phyloP scores from a whole-genome alignment of 1,140 invertebrate species.

The Aporrectodea caliginosa region DNA sequence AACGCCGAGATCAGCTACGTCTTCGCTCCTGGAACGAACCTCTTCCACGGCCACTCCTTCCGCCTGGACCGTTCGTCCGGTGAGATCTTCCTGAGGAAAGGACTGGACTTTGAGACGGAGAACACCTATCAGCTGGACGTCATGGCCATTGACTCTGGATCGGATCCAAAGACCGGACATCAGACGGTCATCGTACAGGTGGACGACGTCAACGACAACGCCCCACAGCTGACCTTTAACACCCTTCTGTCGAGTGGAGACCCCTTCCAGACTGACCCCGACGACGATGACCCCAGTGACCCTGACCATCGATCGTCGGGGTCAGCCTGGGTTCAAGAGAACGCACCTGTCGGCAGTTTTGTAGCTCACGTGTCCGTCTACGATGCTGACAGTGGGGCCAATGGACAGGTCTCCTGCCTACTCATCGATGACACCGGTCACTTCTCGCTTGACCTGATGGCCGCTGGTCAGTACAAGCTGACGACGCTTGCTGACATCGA shows the following conservation, averaged over 20 bases:
- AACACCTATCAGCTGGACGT: conserved; percentile 9
- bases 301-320: background rate
- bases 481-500: background rate
- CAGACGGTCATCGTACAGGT: conserved; percentile 11
- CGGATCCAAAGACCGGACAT: conserved; percentile 10
- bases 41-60: background rate
- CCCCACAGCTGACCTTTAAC: conserved; percentile 7
- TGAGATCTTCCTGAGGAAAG: conserved; percentile 2
- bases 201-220: conserved; percentile 18
- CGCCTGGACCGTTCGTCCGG: conserved; percentile 3
- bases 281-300: background rate
- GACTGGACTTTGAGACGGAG: conserved; percentile 12
- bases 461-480: conserved; percentile 18
- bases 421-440: background rate
- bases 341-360: conserved; percentile 3
- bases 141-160: conserved; percentile 6
- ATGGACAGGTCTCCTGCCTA: conserved; percentile 7
- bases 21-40: background rate
- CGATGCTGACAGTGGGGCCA: conserved; percentile 6
- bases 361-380: conserved; percentile 14
- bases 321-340: conserved; percentile 11
- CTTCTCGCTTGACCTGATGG: conserved; percentile 9
- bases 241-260: background rate
- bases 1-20: conserved; percentile 13
- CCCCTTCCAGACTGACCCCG: background rate